Percentiles rank a stretch among this genome's conserved stretches.
phyloP scores from a whole-genome alignment of 2,797 vertebrate genomes.

The Pseudochromis fuscus region DNA sequence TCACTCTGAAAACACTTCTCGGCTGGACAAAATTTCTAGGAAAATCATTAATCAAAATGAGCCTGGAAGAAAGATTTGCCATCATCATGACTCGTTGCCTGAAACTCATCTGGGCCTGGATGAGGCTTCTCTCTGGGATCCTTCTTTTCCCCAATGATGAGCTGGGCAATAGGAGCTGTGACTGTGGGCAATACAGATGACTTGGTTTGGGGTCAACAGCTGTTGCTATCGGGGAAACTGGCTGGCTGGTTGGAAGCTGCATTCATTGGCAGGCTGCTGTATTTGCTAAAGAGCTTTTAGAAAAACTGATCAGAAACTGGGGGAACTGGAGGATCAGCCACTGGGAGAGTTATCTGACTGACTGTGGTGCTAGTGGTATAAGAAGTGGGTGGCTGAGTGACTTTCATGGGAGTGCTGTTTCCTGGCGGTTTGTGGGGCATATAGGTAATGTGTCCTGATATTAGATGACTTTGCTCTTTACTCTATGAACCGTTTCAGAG shows the following conservation, averaged over 20 bases:
- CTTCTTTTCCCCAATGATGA: neutral
- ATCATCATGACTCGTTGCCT: neutral
- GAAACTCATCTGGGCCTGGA: no score
- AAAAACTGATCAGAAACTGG: constrained; percentile 23
- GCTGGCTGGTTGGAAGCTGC: constrained; percentile 7
- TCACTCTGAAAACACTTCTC: neutral
- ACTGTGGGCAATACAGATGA: neutral
- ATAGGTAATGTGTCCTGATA: constrained; percentile 29
- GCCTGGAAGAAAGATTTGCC: neutral
- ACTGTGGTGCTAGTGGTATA: constrained; percentile 16
- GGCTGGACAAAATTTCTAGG: neutral
- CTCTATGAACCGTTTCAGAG: constrained; percentile 2
- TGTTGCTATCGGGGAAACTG: constrained; percentile 27
- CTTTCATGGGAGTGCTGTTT: constrained; percentile 12
- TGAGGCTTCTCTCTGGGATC: neutral
- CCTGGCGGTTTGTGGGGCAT: neutral
- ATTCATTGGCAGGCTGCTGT: constrained; percentile 23
- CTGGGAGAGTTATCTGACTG: constrained; percentile 29
- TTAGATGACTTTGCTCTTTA: constrained; percentile 3
- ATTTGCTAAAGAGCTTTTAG: constrained; percentile 18
- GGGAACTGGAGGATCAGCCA: constrained; percentile 20
- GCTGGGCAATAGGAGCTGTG: neutral
- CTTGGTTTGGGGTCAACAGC: constrained; percentile 39
- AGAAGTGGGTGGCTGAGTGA: constrained; percentile 8
- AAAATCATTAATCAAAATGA: neutral